These are phyloP conservation scores for Dunckerocampus dactyliophorus DNA, from an alignment of 2,113 vertebrate species.

Conservation along the genomic window DNA sequence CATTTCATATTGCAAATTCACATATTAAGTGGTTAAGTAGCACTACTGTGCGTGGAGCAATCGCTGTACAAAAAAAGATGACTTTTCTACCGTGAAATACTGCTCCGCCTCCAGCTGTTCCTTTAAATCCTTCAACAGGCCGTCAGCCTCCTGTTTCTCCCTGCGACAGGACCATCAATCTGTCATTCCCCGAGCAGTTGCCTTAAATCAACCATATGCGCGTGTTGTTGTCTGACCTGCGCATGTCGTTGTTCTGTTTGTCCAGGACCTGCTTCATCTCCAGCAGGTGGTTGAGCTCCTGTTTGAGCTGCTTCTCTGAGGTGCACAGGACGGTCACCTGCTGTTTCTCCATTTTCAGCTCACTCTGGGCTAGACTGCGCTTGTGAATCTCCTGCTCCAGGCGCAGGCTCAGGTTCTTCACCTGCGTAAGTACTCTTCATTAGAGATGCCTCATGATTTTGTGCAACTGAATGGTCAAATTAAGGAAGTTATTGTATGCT, in stretches of 20 bases:
- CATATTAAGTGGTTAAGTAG: background rate
- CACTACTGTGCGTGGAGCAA: slow-evolving; percentile 10
- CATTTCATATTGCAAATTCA: slow-evolving; percentile 7
- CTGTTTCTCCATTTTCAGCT: slow-evolving; percentile 89
- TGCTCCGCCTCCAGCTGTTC: slow-evolving; percentile 94
- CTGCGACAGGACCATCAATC: slow-evolving; percentile 68
- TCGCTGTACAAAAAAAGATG: slow-evolving; percentile 1
- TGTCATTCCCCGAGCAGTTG: slow-evolving; percentile 38
- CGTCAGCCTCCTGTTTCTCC: slow-evolving; percentile 87
- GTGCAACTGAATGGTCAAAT: background rate
- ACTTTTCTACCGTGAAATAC: slow-evolving; percentile 85
- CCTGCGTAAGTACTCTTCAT: slow-evolving; percentile 65
- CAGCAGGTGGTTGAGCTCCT: slow-evolving; percentile 91
- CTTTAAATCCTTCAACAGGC: slow-evolving; percentile 91
- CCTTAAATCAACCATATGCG: slow-evolving; percentile 4
- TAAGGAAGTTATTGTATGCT: background rate
- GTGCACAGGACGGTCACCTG: slow-evolving; percentile 83
- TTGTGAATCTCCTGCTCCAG: slow-evolving; percentile 92
- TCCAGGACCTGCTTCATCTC: slow-evolving; percentile 89
- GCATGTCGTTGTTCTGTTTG: slow-evolving; percentile 87
- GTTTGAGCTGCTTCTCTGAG: slow-evolving; percentile 93
- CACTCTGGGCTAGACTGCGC: slow-evolving; percentile 82
- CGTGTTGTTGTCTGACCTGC: slow-evolving; percentile 74
- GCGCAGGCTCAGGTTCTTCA: slow-evolving; percentile 82
- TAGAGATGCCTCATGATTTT: background rate